Percentiles rank a stretch among this genome's conserved stretches.
Evolutionary conservation across 2,797 vertebrate genomes (phyloP).

Genomic region (Periparus ater): DNA sequence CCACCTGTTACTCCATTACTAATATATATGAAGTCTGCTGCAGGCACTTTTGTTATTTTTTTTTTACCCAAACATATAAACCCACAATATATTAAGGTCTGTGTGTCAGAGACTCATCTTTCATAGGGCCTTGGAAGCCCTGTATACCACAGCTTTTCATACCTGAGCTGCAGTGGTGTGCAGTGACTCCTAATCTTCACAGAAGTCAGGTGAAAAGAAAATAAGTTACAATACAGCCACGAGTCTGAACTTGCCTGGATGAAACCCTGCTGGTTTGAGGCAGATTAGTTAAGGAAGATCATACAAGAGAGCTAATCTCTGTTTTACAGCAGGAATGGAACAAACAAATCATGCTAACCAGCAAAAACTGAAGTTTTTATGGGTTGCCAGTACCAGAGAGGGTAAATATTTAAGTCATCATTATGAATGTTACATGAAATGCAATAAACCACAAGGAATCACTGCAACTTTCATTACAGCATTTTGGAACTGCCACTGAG

Average conservation of each 20-base stretch:
- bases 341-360: background rate
- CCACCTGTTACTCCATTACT: background rate
- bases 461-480: background rate
- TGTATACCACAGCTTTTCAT: background rate
- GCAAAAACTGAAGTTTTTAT: background rate
- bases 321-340: background rate
- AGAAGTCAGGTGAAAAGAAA: background rate
- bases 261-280: constrained; percentile 9
- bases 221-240: background rate
- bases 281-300: background rate
- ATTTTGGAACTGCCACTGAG: background rate
- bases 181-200: background rate
- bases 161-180: background rate
- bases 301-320: background rate
- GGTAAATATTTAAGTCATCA: background rate
- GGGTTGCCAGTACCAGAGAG: background rate
- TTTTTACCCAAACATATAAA: background rate
- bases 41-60: background rate
- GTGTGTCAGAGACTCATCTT: background rate
- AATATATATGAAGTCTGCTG: background rate
- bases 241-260: constrained; percentile 13
- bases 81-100: background rate
- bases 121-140: background rate
- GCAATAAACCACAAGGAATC: background rate
- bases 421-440: background rate